phyloP scores from a whole-genome alignment of 2,888 invertebrate genomes.

The Carpatolechia fugitivella region DNA sequence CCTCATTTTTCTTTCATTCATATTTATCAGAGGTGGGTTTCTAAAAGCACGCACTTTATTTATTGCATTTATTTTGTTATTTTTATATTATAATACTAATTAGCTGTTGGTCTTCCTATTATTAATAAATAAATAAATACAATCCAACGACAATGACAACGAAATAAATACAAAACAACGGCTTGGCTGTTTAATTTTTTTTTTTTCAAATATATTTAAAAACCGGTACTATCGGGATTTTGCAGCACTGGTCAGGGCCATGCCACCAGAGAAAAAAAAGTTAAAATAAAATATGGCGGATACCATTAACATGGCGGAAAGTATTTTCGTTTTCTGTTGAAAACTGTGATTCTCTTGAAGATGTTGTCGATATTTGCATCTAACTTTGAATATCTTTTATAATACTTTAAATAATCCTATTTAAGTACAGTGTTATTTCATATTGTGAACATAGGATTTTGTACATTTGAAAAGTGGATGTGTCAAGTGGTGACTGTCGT shows the following conservation, averaged over 20 bases:
- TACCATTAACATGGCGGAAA: constrained; percentile 6
- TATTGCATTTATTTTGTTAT: too few relatives aligned
- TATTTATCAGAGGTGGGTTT: too few relatives aligned
- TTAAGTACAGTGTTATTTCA: neutral
- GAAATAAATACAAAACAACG: too few relatives aligned
- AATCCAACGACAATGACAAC: too few relatives aligned
- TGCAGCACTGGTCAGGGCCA: neutral
- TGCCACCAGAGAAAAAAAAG: neutral
- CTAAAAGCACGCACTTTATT: too few relatives aligned
- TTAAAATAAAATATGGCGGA: neutral
- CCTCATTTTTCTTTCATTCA: too few relatives aligned
- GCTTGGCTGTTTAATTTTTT: too few relatives aligned
- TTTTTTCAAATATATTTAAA: too few relatives aligned
- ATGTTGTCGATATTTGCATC: neutral
- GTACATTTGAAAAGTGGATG: neutral
- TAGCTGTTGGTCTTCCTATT: too few relatives aligned
- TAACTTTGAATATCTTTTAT: neutral
- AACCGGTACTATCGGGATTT: neutral
- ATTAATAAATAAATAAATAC: too few relatives aligned
- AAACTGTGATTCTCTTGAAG: neutral
- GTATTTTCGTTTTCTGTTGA: neutral
- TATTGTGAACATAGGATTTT: neutral
- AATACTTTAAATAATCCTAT: neutral
- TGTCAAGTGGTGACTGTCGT: constrained; percentile 1
- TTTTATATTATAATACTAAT: too few relatives aligned